Base-by-base conservation (phyloP, 2,113 vertebrate genomes). In the Ascaphus truei region DNA sequence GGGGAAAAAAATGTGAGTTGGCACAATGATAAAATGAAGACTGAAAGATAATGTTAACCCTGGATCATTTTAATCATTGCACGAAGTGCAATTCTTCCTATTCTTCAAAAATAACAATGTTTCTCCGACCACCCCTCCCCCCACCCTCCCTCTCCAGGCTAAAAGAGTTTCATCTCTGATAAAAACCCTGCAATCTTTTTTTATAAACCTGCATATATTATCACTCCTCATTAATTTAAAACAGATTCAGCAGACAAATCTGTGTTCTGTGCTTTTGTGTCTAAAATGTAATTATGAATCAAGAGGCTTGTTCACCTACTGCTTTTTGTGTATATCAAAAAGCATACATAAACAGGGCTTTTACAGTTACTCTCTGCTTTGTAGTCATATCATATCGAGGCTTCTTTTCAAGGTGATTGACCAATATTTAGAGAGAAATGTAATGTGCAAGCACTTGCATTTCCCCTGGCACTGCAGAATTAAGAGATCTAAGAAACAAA, bases 401-500 rank as follows among this genome's bases (percentile, higher is more conserved):
- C 23, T 59, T 58, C 2, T 48, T 47, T 69, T 61, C 67, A 71
- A 71, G 67, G 67, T 61, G 57, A 71, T 33, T 71, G 67, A 41
- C 56, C 56, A 41, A 52, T 29, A 52, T 71, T 41, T 22, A 34
- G 3, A 52, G 47, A 7, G 36, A 61, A 51, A 59, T 37, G 3
- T 52, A 30, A 29, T 71, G 31, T 60, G 45, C 56, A n/a, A 30
- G 34, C 33, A 30, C 20, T 33, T 7, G 34, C 18, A 55, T 57
- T 34, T 34, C 16, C 8, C 43, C 23, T 47, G 20, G 18, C 22
- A 36, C 36, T 52, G 37, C 45, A 51, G 31, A 52, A 48, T 47
- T 43, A 10, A 43, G 23, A 22, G 30, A 11, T 12, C 10, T 4
- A 37, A 48, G 26, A 53, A 91, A 62, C 47, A 80, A 39, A 74